Percentiles rank a stretch among this genome's conserved stretches.
phyloP scores from a whole-genome alignment of 2,113 vertebrate species.

The Clarias magur region DNA sequence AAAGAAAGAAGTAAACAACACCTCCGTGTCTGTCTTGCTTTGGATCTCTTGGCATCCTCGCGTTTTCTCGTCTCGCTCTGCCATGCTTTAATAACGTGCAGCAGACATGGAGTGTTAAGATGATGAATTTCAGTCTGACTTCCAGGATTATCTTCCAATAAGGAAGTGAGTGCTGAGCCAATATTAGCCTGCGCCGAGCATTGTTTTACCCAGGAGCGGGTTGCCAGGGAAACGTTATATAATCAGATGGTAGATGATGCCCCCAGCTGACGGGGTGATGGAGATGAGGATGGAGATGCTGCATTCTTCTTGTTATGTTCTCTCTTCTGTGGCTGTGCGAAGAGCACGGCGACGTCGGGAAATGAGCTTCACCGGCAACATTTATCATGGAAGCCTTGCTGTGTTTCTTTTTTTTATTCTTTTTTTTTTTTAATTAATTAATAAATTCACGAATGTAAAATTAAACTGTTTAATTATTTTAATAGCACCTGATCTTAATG shows the following conservation, averaged over 20 bases:
- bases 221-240: conserved; percentile 80
- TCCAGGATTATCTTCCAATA: conserved; percentile 57
- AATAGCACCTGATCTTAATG: background rate
- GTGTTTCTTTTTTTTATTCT: too few relatives aligned
- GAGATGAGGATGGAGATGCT: conserved; percentile 64
- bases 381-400: background rate
- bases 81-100: conserved; percentile 42
- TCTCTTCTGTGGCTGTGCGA: conserved; percentile 16
- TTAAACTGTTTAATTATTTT: background rate
- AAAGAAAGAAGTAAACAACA: background rate
- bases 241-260: conserved; percentile 69
- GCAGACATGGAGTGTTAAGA: conserved; percentile 58
- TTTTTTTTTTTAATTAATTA: background rate
- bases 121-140: conserved; percentile 56
- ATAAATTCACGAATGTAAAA: too few relatives aligned
- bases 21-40: conserved; percentile 9
- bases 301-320: conserved; percentile 58
- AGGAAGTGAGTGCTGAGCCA: conserved; percentile 65
- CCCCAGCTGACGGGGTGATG: conserved; percentile 74
- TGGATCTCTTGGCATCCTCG: conserved; percentile 13
- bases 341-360: conserved; percentile 18
- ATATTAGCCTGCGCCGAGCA: conserved; percentile 72
- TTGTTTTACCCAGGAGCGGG: conserved; percentile 76
- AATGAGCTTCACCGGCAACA: background rate
- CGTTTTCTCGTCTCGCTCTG: conserved; percentile 54